Percentiles rank a stretch among this genome's conserved stretches.
phyloP scores from a whole-genome alignment of 2,888 invertebrate genomes.

The Pyrgus malvae region DNA sequence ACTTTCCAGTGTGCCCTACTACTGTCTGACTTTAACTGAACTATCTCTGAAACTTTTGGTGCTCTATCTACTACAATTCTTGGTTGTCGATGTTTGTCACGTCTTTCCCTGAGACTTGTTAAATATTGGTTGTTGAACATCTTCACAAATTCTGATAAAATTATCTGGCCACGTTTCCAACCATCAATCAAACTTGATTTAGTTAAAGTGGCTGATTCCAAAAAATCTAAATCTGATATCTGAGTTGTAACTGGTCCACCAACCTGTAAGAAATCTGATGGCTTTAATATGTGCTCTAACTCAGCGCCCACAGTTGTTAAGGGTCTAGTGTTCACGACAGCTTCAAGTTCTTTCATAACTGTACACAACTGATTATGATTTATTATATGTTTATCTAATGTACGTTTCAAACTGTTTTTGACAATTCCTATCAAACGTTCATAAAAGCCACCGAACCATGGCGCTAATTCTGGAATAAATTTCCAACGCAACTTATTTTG shows the following conservation, averaged over 20 bases:
- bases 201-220: constrained; percentile 10
- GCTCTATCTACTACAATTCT: neutral
- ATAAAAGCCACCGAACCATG: neutral
- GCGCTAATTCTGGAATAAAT: neutral
- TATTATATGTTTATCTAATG: neutral
- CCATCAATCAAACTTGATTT: constrained; percentile 28
- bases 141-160: constrained; percentile 31
- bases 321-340: neutral
- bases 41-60: neutral
- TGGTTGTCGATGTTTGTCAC: neutral
- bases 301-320: neutral
- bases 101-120: neutral
- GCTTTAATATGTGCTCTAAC: neutral
- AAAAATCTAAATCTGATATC: neutral
- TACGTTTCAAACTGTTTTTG: neutral
- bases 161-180: constrained; percentile 28
- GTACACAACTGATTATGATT: neutral
- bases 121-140: constrained; percentile 28
- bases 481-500: neutral
- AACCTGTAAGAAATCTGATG: neutral
- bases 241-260: neutral
- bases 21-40: neutral
- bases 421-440: neutral
- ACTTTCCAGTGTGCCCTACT: neutral
- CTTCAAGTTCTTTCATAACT: neutral